Conservation (phyloP, 2,113 vertebrate genomes). For the Dipodomys stephensi region DNA sequence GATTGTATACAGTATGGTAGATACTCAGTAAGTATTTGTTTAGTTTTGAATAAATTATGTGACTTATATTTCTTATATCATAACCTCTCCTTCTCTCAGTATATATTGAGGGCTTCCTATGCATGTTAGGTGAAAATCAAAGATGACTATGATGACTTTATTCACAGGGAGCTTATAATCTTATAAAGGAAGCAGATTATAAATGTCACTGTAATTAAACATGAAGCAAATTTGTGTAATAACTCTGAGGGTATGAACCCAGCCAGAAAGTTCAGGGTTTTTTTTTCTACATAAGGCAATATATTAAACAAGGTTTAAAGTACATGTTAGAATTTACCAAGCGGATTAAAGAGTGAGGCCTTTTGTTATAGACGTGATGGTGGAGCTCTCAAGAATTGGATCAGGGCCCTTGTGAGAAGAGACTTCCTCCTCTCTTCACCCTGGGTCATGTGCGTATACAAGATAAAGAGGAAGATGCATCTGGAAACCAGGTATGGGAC, state of each 20-base stretch:
- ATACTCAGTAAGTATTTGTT: constrained; percentile 20
- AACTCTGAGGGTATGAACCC: background rate
- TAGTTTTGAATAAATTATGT: background rate
- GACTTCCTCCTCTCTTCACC: background rate
- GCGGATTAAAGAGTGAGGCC: background rate
- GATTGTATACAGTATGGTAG: background rate
- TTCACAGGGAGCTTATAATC: background rate
- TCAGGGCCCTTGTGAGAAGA: background rate
- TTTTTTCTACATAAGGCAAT: too few relatives aligned
- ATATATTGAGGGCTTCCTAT: background rate
- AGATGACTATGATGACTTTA: background rate
- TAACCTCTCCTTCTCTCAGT: background rate
- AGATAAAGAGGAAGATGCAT: background rate
- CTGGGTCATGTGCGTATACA: background rate
- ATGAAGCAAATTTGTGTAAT: background rate
- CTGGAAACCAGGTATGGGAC: background rate
- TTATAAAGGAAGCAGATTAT: background rate
- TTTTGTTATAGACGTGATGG: background rate
- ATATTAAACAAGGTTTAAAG: background rate
- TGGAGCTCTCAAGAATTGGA: background rate
- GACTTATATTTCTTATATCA: background rate
- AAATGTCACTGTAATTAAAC: constrained; percentile 22
- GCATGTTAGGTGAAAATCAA: background rate
- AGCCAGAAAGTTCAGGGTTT: background rate
- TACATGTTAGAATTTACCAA: background rate